A percentile compares a stretch with the other conserved stretches of the same genome.
phyloP scores from a whole-genome alignment of 2,113 vertebrate species.

The Silurus asotus region DNA sequence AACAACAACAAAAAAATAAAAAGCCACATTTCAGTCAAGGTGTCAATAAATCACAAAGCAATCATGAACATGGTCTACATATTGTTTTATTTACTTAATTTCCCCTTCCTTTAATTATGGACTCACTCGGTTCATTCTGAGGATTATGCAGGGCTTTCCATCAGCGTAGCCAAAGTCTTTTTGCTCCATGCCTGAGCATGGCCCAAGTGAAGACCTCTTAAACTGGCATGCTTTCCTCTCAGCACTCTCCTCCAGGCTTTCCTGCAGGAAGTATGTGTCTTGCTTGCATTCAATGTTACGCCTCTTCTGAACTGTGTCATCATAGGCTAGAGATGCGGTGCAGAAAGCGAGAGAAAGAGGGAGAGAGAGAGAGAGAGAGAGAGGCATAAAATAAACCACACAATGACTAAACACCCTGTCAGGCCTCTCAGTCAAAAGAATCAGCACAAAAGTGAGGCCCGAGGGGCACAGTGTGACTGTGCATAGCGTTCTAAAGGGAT shows the following conservation, averaged over 20 bases:
- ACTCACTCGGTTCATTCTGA: slow-evolving; percentile 96
- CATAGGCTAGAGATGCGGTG: slow-evolving; percentile 76
- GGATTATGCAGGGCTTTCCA: slow-evolving; percentile 88
- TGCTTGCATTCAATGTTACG: slow-evolving; percentile 83
- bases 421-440: slow-evolving; percentile 68
- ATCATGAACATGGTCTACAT: not conserved
- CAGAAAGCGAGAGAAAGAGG: slow-evolving; percentile 41
- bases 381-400: slow-evolving; percentile 70
- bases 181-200: slow-evolving; percentile 88
- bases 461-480: slow-evolving; percentile 60
- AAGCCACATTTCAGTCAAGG: not conserved
- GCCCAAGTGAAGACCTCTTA: slow-evolving; percentile 85
- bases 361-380: slow-evolving; percentile 47
- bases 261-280: slow-evolving; percentile 89
- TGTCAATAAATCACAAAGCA: not conserved
- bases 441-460: slow-evolving; percentile 68
- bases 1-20: slow-evolving; percentile 46
- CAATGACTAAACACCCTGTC: slow-evolving; percentile 61
- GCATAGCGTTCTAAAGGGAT: slow-evolving; percentile 69
- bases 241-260: slow-evolving; percentile 74
- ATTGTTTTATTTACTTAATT: not conserved
- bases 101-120: not conserved
- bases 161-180: slow-evolving; percentile 85
- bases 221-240: slow-evolving; percentile 92
- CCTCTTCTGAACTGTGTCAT: slow-evolving; percentile 87